These are phyloP conservation scores for Chorisops tibialis DNA, from an alignment of 2,888 invertebrate species.

Conservation along the genomic window DNA sequence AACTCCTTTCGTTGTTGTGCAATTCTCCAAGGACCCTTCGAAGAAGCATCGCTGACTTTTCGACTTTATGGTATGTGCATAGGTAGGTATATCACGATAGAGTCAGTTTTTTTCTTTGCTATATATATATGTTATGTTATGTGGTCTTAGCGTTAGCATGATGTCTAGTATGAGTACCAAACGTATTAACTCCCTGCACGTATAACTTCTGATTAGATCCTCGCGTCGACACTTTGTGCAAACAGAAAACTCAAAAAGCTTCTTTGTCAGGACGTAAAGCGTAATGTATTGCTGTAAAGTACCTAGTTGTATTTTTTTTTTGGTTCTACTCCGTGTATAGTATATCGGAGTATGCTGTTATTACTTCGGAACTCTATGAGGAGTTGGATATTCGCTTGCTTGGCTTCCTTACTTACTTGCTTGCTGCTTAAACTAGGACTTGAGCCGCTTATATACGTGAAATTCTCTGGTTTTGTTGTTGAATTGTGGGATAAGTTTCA, in stretches of 20 bases:
- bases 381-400: background rate
- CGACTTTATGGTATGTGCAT: too few species aligned
- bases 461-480: background rate
- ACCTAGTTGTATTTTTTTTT: too few species aligned
- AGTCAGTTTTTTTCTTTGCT: too few species aligned
- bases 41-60: too few species aligned
- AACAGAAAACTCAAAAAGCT: constrained; percentile 26
- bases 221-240: constrained; percentile 15
- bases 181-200: constrained; percentile 27
- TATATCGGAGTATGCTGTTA: background rate
- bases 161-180: constrained; percentile 22
- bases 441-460: constrained; percentile 8
- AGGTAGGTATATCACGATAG: too few species aligned
- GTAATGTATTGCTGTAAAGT: background rate
- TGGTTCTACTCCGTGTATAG: background rate
- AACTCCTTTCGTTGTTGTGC: background rate
- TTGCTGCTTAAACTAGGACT: constrained; percentile 7
- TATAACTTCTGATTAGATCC: constrained; percentile 29
- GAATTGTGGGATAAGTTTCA: background rate
- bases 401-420: constrained; percentile 5
- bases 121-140: too few species aligned
- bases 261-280: constrained; percentile 12
- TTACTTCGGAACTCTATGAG: background rate
- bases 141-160: too few species aligned
- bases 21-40: background rate